Evolutionary conservation across 1,140 invertebrate species (phyloP), one percentile per base, ranked within the genome.

Genomic region (Pinna nobilis): DNA sequence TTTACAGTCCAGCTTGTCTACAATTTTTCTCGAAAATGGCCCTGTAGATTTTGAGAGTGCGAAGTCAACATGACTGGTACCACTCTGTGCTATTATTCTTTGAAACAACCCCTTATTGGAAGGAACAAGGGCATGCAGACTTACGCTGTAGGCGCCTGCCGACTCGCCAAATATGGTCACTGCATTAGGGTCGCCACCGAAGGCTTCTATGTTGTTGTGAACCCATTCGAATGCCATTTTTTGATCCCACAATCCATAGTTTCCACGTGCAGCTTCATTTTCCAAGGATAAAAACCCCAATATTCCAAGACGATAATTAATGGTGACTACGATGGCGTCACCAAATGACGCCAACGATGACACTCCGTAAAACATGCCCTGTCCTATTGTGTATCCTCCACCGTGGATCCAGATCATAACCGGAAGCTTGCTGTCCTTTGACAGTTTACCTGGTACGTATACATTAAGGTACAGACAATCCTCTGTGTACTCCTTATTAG

Each of bases 101-200:
- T 18, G 95, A 96, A 15, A 98, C 89, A 53, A 98, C 90, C 90
- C 97, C 96, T 81, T 97, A 91, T 28, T 67, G 11, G 65, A 67
- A 3, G 65, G 65, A 25, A 55, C 57, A 20, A 67, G 23, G 5
- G 51, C 23, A 33, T 39, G 65, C 6, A 67, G 13, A 41, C 94
- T 94, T 1, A 98, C 95, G 37, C 95, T 95, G 11, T 95, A 95
- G 6, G 95, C 96, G 15, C 97, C 97, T n/a, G 97, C 96, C 67
- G 94, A 96, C 89, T 98, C 97, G 20, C 67, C 67, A 37, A 70
- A 70, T 47, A 70, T 59, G 15, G 53, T 80, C 9, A 84, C 88
- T 53, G 89, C 89, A 28, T 90, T 82, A 0, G 90, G 82, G 81
- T 93, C 89, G 0, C 92, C 92, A 2, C 91, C 92, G 70, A 93